Conservation (phyloP, 2,797 vertebrate genomes). For the Cercopithecus petaurista region DNA sequence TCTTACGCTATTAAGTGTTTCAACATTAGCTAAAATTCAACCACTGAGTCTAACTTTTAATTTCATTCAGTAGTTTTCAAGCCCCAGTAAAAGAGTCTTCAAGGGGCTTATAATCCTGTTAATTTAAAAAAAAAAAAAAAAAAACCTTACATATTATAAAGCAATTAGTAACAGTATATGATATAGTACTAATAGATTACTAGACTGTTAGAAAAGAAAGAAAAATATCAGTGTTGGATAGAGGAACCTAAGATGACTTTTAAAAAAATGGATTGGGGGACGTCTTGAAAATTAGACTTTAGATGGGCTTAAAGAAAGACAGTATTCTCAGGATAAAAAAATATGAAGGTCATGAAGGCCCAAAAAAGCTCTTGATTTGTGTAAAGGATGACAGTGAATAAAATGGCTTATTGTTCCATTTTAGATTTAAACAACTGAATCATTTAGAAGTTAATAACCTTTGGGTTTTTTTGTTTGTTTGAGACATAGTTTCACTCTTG, state of each 20-base stretch:
- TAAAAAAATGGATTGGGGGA: background rate
- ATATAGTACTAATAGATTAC: background rate
- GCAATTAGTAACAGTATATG: background rate
- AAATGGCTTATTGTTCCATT: background rate
- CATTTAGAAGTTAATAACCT: background rate
- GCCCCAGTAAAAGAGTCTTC: background rate
- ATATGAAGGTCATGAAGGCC: background rate
- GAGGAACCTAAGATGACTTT: background rate
- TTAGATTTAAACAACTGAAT: conserved; percentile 17
- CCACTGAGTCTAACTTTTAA: background rate
- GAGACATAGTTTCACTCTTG: too few relatives aligned
- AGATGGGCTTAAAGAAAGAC: background rate
- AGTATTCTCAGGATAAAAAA: background rate
- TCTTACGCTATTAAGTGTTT: background rate
- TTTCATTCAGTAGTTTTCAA: conserved; percentile 2
- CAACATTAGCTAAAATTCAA: background rate
- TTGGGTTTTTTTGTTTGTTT: background rate
- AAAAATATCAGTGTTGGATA: background rate
- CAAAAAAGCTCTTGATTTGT: background rate
- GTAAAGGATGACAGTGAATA: background rate
- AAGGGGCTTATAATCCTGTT: background rate
- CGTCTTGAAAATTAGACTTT: background rate
- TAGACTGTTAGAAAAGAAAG: background rate
- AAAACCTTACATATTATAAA: background rate
- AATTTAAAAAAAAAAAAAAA: background rate